A percentile compares a stretch with the other conserved stretches of the same genome.
phyloP scores from a whole-genome alignment of 2,113 vertebrate species.

The Chiloscyllium plagiosum region DNA sequence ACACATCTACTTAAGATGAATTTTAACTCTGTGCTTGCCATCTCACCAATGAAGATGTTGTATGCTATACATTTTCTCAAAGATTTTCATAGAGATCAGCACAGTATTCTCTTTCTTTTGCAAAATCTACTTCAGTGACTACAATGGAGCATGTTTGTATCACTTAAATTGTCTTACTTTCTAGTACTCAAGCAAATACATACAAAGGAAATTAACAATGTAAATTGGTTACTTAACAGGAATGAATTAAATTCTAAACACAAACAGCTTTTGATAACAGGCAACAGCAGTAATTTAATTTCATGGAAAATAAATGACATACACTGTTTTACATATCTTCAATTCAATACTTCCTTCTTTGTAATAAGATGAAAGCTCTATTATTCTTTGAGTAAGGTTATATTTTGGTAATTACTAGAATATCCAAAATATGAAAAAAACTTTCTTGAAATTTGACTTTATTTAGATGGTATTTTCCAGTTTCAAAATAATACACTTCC shows the following conservation, averaged over 20 bases:
- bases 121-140: background rate
- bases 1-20: too few species aligned
- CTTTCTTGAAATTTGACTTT: slow-evolving; percentile 19
- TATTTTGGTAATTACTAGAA: background rate
- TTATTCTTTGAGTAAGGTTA: background rate
- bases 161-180: background rate
- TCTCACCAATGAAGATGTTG: background rate
- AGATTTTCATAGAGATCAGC: background rate
- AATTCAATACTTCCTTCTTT: background rate
- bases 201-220: background rate
- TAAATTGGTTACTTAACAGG: background rate
- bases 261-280: background rate
- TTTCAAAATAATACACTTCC: slow-evolving; percentile 33
- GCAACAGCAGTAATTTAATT: background rate
- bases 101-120: background rate
- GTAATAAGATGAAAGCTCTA: background rate
- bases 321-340: background rate
- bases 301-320: background rate
- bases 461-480: slow-evolving; percentile 25
- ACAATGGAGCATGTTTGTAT: background rate
- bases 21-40: background rate
- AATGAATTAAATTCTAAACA: background rate
- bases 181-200: background rate
- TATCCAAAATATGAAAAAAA: background rate
- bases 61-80: background rate